Evolutionary conservation across 1,140 invertebrate genomes (phyloP), one percentile per base, ranked within the genome.

Genomic region (Limonius californicus): DNA sequence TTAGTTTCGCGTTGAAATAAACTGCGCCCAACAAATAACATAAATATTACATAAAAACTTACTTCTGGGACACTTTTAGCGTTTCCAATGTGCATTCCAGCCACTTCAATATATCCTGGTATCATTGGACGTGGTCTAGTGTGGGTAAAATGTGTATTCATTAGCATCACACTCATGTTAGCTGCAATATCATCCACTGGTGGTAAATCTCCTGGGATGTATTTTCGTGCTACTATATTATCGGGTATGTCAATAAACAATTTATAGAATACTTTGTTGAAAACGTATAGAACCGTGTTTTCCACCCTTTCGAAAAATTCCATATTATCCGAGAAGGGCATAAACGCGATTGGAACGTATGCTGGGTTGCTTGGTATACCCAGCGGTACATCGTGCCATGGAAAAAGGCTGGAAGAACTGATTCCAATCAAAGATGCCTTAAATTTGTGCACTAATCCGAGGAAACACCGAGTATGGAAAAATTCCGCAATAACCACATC

Each of bases 401-500:
- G 77, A 76, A 85, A 80, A 27, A 85, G 64, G 1, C 78, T 74
- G 21, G 81, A 80, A 3, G 83, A 81, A 54, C 77, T 78, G 7
- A 82, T 57, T 0, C 78, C 79, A 11, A 90, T 82, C 1, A 84
- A 78, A 0, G 87, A 87, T 2, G 81, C 81, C 57, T 83, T 76
- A n/a, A 87, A 79, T 64, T 85, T 81, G 56, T 84, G 75, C 35
- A 82, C 79, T 7, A 87, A 73, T 7, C 80, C 83, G 53, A 87
- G 72, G 66, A 83, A 82, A 69, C 87, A 89, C 62, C 89, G 84
- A 39, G 79, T 82, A 55, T 87, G 88, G 67, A 89, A 89, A 54
- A 80, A 79, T 72, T 89, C 87, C 1, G 82, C 76, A 0, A 89
- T 68, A 11, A 87, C 79, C 0, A 89, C 65, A 70, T 90, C 87